Base-by-base conservation (phyloP, 2,113 vertebrate species). In the Monarcha castaneiventris region DNA sequence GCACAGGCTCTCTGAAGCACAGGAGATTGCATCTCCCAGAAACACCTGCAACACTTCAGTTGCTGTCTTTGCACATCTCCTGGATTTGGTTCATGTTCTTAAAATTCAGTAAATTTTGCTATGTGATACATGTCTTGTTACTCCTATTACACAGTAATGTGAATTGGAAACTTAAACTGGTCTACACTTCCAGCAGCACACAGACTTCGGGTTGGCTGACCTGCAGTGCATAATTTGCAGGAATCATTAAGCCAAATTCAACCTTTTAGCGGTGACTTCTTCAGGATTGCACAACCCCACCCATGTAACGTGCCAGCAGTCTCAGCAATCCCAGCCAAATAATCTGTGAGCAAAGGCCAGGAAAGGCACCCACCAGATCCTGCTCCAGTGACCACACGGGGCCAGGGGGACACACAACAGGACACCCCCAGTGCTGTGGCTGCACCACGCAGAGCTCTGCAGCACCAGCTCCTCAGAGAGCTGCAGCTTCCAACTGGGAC, bases 261-360 rank as follows among this genome's bases (percentile, higher is more conserved):
- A 30, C 46, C 83, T 61, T 49, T 59, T 8, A 75, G 79, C 17
- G 9, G 41, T 10, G 51, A 56, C 82, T 88, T 77, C 91, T 72
- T 41, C 3, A 26, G 49, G 88, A 87, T 82, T 92, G 39, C n/a
- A 9, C 81, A 89, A 95, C 11, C 51, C 23, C 69, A 26, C 39
- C 37, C 26, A 44, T 20, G 46, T 55, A 89, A 43, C 0, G 1
- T 37, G 81, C 86, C 69, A 74, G 61, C 1, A 44, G 35, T 23
- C 52, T 46, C 72, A 91, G 56, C 80, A 84, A 51, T 27, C 46
- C 81, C 87, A 49, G 72, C 54, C 95, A 95, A 80, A 74, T 18
- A 73, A 13, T 15, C 59, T 5, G 7, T n/a, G 80, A 63, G 32
- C 93, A 96, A 92, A 89, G 90, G 85, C 68, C 83, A 93, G 89